phyloP scores from a whole-genome alignment of 2,113 vertebrate genomes.

The Ploceus nigricollis region DNA sequence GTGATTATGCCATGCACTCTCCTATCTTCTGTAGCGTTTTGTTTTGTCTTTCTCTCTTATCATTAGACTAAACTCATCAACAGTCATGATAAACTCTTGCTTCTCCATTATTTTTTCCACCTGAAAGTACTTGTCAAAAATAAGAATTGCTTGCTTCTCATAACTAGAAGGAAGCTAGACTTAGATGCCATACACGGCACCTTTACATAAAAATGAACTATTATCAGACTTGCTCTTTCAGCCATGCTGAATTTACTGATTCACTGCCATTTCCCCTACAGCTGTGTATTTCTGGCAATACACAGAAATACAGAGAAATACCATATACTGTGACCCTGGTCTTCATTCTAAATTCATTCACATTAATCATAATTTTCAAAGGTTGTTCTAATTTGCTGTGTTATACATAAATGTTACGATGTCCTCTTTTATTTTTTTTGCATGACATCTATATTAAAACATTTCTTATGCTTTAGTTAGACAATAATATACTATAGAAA shows the following conservation, averaged over 20 bases:
- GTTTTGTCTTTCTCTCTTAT: background rate
- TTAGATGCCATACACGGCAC: background rate
- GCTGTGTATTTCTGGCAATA: background rate
- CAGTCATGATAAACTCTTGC: background rate
- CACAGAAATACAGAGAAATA: background rate
- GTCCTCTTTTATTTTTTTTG: background rate
- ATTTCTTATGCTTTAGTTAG: background rate
- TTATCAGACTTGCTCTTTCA: background rate
- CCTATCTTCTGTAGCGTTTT: background rate
- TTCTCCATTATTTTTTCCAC: background rate
- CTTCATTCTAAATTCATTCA: background rate
- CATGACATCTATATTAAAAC: background rate
- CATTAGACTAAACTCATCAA: background rate
- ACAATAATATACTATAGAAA: background rate
- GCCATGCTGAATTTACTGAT: background rate
- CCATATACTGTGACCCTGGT: background rate
- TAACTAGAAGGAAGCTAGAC: background rate
- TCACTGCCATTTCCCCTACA: background rate
- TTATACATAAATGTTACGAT: background rate
- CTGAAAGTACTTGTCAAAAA: background rate
- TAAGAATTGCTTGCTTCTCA: background rate
- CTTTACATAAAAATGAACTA: background rate
- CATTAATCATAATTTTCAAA: background rate
- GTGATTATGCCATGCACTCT: background rate
- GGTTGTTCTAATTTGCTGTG: background rate